Base-by-base conservation (phyloP, 2,888 invertebrate species). In the Chrysolina haemoptera region DNA sequence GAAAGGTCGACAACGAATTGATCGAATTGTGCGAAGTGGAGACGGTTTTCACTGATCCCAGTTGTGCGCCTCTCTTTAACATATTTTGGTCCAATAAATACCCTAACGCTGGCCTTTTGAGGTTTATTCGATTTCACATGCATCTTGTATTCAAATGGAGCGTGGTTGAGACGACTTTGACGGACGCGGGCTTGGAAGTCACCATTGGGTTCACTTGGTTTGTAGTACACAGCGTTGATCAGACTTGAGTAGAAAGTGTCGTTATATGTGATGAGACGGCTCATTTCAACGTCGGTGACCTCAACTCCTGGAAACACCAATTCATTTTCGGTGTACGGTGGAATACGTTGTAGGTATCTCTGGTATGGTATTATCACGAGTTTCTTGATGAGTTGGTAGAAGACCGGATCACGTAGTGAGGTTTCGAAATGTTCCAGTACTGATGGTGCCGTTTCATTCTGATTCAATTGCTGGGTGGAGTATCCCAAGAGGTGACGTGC, bases 71-170 rank as follows among this genome's bases (percentile, higher is more conserved):
- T 90, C 64, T 89, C 89, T 78, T 90, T 88, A 82, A 93, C 91
- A 83, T 91, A 92, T 86, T 93, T 94, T 9, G 94, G 94, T 77
- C 93, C 94, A 48, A 94, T 82, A 90, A 92, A 94, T 40, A 93
- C 87, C 79, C 92, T 92, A 71, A 94, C 86, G 12, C 90, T 89
- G 1, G 91, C 92, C 75, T 91, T 90, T 50, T 88, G 88, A 9
- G 89, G 87, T 76, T 90, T 89, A 67, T 93, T 91, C 70, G 93
- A 90, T 70, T 90, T 89, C 22, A 94, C 87, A 55, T 90, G 88
- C 78, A 94, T 86, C 72, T 89, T 89, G 77, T 92, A 89, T 70
- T 88, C 89, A 89, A 94, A 95, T 1, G 91, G 90, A 76, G 93
- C 91, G 88, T 94, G 92, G 87, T 93, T 93, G 50, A 95, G 88